Conservation (phyloP, 2,888 invertebrate genomes). For the Ochropleura plecta region DNA sequence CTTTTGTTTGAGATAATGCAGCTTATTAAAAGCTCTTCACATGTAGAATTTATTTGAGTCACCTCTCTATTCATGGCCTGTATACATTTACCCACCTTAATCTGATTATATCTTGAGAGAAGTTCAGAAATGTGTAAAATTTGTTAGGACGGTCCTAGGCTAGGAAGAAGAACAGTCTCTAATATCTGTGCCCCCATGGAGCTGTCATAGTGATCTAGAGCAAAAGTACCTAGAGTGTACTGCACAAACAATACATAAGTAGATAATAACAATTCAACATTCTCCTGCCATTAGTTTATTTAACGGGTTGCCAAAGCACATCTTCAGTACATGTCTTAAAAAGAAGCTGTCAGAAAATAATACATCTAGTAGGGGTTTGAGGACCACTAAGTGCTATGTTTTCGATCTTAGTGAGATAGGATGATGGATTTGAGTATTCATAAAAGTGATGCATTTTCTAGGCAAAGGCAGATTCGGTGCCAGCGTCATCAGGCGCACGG, state of each 20-base stretch:
- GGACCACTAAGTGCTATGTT: no score
- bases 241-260: neutral
- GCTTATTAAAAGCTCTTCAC: neutral
- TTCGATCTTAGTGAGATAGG: no score
- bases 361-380: no score
- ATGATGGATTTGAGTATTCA: neutral
- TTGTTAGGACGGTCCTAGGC: neutral
- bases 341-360: no score
- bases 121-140: neutral
- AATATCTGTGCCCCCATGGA: neutral
- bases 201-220: neutral
- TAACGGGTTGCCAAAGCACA: neutral
- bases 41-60: neutral
- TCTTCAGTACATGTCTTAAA: neutral
- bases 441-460: conserved; percentile 56
- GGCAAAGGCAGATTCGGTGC: conserved; percentile 90
- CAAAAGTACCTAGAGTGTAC: neutral
- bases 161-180: neutral
- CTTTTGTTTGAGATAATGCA: neutral
- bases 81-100: neutral
- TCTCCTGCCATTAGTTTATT: neutral
- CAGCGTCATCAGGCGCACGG: conserved; percentile 93
- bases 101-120: neutral
- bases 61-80: neutral
- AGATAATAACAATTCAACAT: neutral